Evolutionary conservation across 2,888 invertebrate species (phyloP).

Genomic region (Tachina lurida): DNA sequence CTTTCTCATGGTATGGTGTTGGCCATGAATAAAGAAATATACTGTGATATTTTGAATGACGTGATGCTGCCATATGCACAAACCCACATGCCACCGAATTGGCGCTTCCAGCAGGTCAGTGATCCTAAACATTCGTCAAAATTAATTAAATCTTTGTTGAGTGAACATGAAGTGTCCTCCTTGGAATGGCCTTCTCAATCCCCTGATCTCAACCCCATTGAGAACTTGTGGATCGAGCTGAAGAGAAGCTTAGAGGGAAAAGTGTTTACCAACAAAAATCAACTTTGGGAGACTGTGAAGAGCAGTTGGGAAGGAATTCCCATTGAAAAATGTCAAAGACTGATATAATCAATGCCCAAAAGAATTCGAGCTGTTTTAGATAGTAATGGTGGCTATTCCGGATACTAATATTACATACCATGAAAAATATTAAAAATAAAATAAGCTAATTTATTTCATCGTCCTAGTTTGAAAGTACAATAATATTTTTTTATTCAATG

Average conservation of each 20-base stretch:
- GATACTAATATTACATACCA: not conserved
- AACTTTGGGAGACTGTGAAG: conserved; percentile 17
- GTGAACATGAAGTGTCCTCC: not conserved
- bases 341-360: not conserved
- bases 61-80: conserved; percentile 29
- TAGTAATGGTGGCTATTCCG: conserved; percentile 9
- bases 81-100: conserved; percentile 4
- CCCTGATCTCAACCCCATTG: conserved; percentile 13
- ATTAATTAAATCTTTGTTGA: conserved; percentile 12
- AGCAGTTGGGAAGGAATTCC: conserved; percentile 10
- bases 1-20: conserved; percentile 58
- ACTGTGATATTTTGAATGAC: conserved; percentile 25
- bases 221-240: conserved; percentile 14
- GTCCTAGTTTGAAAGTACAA: not conserved
- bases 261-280: not conserved
- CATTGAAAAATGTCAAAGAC: not conserved
- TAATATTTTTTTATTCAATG: not conserved
- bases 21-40: conserved; percentile 47
- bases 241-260: conserved; percentile 18
- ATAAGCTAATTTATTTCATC: not conserved
- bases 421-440: not conserved
- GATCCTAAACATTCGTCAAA: conserved; percentile 21
- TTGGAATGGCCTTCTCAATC: not conserved
- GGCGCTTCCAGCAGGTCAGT: conserved; percentile 12
- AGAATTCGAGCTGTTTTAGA: not conserved